Conservation (phyloP, 2,797 vertebrate species). For the Catamblyrhynchus diadema region DNA sequence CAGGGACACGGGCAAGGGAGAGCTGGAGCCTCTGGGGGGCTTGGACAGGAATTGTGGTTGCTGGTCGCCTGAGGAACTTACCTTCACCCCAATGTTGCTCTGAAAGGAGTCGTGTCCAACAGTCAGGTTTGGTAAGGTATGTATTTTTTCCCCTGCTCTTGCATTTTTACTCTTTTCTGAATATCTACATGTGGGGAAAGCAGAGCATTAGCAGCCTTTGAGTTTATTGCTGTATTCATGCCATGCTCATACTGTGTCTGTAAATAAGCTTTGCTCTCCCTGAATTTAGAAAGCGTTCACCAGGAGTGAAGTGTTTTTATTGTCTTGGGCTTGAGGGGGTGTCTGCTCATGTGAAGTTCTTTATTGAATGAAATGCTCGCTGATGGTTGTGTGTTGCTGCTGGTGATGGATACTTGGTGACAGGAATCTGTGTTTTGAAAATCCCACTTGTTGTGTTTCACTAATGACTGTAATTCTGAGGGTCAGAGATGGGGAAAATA, state of each 20-base stretch:
- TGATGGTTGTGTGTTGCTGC: background rate
- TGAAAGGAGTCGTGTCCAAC: conserved; percentile 49
- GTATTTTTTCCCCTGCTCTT: background rate
- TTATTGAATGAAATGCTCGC: background rate
- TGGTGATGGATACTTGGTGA: background rate
- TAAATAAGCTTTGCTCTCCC: background rate
- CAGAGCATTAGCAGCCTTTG: background rate
- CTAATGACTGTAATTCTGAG: background rate
- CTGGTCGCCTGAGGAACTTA: conserved; percentile 27
- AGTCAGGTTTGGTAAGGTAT: conserved; percentile 67
- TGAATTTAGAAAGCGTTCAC: background rate
- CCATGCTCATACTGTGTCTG: background rate
- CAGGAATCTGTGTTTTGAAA: background rate
- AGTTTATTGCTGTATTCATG: background rate
- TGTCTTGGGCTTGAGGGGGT: background rate
- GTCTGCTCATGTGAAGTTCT: background rate
- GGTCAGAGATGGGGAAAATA: background rate
- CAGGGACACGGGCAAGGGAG: background rate
- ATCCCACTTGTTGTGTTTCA: background rate
- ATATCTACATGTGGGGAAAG: background rate
- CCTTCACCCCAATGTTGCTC: conserved; percentile 67
- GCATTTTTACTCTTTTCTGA: background rate
- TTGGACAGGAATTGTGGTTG: background rate
- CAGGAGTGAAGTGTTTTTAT: background rate
- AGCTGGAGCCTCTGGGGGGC: conserved; percentile 16